A percentile compares a stretch with the other conserved stretches of the same genome.
These are phyloP conservation scores for Parnassius smintheus DNA, from an alignment of 2,888 invertebrate species.

Conservation along the genomic window DNA sequence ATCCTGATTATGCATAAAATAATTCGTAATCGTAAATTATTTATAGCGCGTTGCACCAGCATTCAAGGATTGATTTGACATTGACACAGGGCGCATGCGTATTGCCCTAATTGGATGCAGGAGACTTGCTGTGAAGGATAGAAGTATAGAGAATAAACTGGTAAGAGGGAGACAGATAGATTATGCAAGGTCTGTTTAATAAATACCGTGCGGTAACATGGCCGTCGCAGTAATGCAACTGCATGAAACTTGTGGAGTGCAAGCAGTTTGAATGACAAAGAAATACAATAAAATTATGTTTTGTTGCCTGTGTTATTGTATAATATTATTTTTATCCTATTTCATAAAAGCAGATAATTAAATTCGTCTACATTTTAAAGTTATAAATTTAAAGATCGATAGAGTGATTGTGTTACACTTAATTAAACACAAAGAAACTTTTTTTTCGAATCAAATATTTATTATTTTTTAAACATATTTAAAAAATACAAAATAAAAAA, in stretches of 20 bases:
- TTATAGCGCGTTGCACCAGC: conserved; percentile 70
- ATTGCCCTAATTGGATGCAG: conserved; percentile 70
- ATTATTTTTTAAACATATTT: no score
- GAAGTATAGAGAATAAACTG: conserved; percentile 36
- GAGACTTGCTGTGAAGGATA: conserved; percentile 49
- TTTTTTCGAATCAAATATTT: no score
- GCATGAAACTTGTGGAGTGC: conserved; percentile 57
- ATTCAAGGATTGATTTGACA: conserved; percentile 79
- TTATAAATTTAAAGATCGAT: no score
- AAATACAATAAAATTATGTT: no score
- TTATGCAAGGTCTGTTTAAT: conserved; percentile 45
- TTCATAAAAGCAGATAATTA: not conserved
- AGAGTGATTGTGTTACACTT: no score
- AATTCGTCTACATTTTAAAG: no score
- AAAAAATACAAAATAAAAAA: no score
- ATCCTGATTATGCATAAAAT: conserved; percentile 8
- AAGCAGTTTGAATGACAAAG: not conserved
- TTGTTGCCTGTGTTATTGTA: not conserved
- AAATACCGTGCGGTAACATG: conserved; percentile 61
- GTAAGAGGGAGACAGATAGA: conserved; percentile 49
- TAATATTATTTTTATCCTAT: not conserved
- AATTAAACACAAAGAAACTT: no score
- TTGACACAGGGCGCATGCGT: conserved; percentile 78
- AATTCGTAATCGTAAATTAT: conserved; percentile 27
- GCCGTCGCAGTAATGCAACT: conserved; percentile 69